Evolutionary conservation across 1,140 invertebrate species (phyloP), one percentile per base, ranked within the genome.

Genomic region (Hypothenemus hampei): DNA sequence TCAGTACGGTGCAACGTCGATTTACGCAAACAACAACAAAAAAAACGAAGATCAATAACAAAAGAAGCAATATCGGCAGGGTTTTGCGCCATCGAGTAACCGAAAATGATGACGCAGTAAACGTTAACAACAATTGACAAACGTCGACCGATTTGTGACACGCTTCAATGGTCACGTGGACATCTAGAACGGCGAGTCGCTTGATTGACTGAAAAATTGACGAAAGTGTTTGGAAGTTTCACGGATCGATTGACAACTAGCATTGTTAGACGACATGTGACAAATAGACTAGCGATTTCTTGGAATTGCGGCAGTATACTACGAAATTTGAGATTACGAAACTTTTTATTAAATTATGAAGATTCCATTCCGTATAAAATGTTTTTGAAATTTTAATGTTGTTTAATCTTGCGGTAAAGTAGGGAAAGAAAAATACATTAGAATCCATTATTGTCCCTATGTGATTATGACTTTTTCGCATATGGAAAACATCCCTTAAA

Each of bases 71-170:
- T 44, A 39, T 41, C 43, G 45, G 15, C 39, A 19, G 23, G 49
- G 16, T 31, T 52, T 52, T 52, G 24, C 49, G 26, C 29, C 37
- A 53, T 53, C 39, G 26, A 37, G 26, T 41, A 41, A 29, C 48
- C 36, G 37, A 51, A 50, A 51, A 41, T 31, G 50, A 43, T 53
- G 50, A 46, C 36, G 43, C 52, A 45, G 52, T 54, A 26, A 20
- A 54, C n/a, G n/a, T n/a, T n/a, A n/a, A n/a, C n/a, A n/a, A n/a
- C 52, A 54, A 54, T 54, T 54, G 52, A 46, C 52, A 54, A 54
- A 54, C 26, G 19, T 13, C 21, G 33, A 54, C 16, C 23, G 52
- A 44, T 54, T 54, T 46, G 23, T 37, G 23, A 45, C 33, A 39
- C 19, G 52, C 15, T 39, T 54, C 43, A 54, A 37, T 54, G 33